Conservation (phyloP, 2,888 invertebrate species). For the Ischnus inquisitorius region DNA sequence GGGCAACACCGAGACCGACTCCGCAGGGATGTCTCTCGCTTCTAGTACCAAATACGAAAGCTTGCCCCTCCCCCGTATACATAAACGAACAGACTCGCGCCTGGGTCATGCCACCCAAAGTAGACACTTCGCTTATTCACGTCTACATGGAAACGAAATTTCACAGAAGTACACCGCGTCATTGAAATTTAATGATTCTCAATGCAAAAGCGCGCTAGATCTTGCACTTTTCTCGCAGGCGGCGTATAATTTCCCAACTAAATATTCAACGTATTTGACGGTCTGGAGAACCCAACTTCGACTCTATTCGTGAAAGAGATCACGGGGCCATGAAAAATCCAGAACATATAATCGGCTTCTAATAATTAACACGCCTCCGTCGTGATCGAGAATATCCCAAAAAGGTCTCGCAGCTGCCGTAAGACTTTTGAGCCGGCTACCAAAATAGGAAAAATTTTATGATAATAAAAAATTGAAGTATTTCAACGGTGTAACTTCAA, state of each 20-base stretch:
- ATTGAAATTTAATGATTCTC: not conserved
- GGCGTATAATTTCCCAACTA: not conserved
- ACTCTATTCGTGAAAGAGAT: not conserved
- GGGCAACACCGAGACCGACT: constrained; percentile 34
- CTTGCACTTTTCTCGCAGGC: not conserved
- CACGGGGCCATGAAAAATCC: not conserved
- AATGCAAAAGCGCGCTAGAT: not conserved
- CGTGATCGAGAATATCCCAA: not conserved
- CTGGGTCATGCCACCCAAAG: not conserved
- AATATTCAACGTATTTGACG: not conserved
- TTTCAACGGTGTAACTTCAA: constrained; percentile 21
- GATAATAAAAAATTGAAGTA: not conserved
- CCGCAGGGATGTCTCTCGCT: constrained; percentile 51
- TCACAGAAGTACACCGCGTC: not conserved
- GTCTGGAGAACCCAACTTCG: not conserved
- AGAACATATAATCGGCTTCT: not conserved
- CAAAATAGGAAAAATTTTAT: not conserved
- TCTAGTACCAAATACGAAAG: constrained; percentile 52
- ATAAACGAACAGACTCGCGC: constrained; percentile 27
- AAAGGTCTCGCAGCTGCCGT: not conserved
- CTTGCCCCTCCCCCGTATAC: constrained; percentile 30
- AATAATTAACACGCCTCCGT: not conserved
- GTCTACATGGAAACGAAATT: not conserved
- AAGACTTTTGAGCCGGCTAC: not conserved
- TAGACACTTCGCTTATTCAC: not conserved